Evolutionary conservation across 2,797 vertebrate species (phyloP).

Genomic region (Enteromius argenteus): DNA sequence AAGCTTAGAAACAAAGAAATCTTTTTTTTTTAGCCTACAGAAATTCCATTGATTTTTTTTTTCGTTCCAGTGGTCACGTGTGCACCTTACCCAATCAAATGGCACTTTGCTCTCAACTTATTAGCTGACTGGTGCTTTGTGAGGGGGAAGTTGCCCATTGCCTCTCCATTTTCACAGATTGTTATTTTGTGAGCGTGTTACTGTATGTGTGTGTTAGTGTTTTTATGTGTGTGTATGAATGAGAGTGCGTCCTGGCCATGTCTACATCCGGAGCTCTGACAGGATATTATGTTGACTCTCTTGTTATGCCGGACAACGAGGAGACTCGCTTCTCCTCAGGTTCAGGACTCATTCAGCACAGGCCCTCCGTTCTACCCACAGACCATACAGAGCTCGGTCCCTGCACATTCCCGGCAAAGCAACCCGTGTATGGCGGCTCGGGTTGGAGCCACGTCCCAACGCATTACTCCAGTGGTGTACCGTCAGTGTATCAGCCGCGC

Average conservation of each 20-base stretch:
- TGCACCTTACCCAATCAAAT: slow-evolving; percentile 78
- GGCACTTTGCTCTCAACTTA: slow-evolving; percentile 87
- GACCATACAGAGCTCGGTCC: slow-evolving; percentile 89
- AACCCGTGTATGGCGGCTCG: slow-evolving; percentile 84
- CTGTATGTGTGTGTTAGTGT: slow-evolving; percentile 64
- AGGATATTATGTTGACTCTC: slow-evolving; percentile 96
- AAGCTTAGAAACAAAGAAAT: not conserved
- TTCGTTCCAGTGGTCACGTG: slow-evolving; percentile 91
- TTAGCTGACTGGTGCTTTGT: slow-evolving; percentile 92
- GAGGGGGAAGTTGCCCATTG: slow-evolving; percentile 84
- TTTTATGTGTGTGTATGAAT: slow-evolving; percentile 69
- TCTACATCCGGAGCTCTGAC: slow-evolving; percentile 94
- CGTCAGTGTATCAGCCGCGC: slow-evolving; percentile 89
- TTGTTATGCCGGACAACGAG: slow-evolving; percentile 91
- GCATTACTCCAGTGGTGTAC: slow-evolving; percentile 84
- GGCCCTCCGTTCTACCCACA: slow-evolving; percentile 80
- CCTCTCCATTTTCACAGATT: slow-evolving; percentile 95
- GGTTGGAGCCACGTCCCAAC: slow-evolving; percentile 91
- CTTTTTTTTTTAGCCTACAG: slow-evolving; percentile 71
- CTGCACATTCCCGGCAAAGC: slow-evolving; percentile 91
- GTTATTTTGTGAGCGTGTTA: slow-evolving; percentile 88
- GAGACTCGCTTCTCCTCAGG: slow-evolving; percentile 87
- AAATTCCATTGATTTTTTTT: slow-evolving; percentile 96
- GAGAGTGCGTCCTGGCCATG: slow-evolving; percentile 82
- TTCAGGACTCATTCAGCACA: slow-evolving; percentile 82